Conservation (phyloP, 2,797 vertebrate species). For the Australoheros facetus region DNA sequence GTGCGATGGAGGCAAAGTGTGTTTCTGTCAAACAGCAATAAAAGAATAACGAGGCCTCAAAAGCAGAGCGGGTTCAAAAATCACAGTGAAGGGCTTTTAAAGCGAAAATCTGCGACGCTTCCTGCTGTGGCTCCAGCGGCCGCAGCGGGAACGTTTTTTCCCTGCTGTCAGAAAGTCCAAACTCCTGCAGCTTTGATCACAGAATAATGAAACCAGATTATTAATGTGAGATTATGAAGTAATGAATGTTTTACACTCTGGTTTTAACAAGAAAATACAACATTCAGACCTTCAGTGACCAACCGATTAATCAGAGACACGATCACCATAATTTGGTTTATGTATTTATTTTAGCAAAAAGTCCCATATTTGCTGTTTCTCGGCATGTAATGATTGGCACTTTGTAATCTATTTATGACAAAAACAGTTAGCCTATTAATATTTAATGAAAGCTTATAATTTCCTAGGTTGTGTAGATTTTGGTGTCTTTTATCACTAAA, state of each 20-base stretch:
- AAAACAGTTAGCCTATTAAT: too few species aligned
- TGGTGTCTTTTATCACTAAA: not conserved
- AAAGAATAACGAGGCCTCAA: conserved; percentile 11
- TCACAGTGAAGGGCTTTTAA: not conserved
- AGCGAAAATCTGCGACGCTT: fast-evolving
- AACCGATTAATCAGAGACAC: too few species aligned
- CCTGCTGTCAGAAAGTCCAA: too few species aligned
- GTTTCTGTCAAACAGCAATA: not conserved
- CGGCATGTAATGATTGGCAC: not conserved
- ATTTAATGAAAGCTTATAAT: too few species aligned
- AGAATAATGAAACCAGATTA: not conserved
- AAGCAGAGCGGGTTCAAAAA: not conserved
- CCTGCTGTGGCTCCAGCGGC: not conserved
- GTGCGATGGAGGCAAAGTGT: not conserved
- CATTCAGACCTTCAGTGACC: too few species aligned
- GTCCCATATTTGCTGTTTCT: not conserved
- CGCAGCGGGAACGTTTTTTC: too few species aligned
- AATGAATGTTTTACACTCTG: not conserved
- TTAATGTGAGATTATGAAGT: not conserved
- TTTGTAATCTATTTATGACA: not conserved
- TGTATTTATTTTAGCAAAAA: not conserved
- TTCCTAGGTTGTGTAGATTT: not conserved
- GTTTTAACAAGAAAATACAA: not conserved
- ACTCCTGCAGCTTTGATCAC: too few species aligned
- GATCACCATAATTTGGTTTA: not conserved